Conservation (phyloP, 2,888 invertebrate species). For the Syrista parreyssii region DNA sequence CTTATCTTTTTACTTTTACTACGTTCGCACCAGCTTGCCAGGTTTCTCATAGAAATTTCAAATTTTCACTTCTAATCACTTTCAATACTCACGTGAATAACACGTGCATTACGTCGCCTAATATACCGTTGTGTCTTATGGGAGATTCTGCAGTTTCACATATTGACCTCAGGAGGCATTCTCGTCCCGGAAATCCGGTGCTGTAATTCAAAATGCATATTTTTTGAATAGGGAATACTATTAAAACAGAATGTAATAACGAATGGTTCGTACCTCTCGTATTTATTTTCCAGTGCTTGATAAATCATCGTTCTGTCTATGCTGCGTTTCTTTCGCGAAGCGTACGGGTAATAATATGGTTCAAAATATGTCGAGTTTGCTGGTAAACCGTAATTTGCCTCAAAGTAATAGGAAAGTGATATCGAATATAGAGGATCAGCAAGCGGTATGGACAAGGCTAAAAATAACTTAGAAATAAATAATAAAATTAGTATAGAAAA, state of each 20-base stretch:
- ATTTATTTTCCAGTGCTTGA: conserved; percentile 69
- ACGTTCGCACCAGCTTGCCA: background rate
- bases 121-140: conserved; percentile 72
- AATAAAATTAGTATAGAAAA: conserved; percentile 1
- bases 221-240: background rate
- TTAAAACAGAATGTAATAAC: background rate
- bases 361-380: conserved; percentile 67
- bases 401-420: conserved; percentile 80
- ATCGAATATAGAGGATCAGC: conserved; percentile 77
- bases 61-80: background rate
- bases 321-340: conserved; percentile 65
- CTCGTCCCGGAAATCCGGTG: conserved; percentile 70
- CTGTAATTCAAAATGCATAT: conserved; percentile 56
- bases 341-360: conserved; percentile 19
- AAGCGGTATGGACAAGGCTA: conserved; percentile 78
- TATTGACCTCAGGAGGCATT: conserved; percentile 73
- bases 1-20: background rate
- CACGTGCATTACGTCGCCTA: conserved; percentile 76
- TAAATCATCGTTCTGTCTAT: conserved; percentile 71
- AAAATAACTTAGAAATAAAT: conserved; percentile 70
- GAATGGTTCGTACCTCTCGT: conserved; percentile 65
- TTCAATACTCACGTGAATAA: conserved; percentile 73
- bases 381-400: conserved; percentile 75
- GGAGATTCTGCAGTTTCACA: conserved; percentile 73
- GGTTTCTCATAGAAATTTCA: background rate